Percentiles rank a stretch among this genome's conserved stretches.
These are phyloP conservation scores for Pseudomyrmex pallidus DNA, from an alignment of 1,140 invertebrate species.

Conservation along the genomic window DNA sequence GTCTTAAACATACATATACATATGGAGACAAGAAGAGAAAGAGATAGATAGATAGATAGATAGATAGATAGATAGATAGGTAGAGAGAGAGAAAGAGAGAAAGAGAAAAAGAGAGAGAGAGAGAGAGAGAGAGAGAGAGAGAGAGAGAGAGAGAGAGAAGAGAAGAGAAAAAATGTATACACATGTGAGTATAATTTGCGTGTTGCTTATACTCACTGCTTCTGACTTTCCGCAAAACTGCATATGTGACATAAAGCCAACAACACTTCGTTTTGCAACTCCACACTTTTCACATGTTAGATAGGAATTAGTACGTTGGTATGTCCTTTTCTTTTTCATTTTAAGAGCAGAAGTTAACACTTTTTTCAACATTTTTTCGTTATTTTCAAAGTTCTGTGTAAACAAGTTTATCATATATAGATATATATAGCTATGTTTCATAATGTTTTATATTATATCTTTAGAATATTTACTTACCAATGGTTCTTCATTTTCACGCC, in stretches of 20 bases:
- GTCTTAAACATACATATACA: no score
- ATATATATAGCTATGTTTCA: background rate
- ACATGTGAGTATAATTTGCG: no score
- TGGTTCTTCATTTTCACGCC: slow-evolving; percentile 81
- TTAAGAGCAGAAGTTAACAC: slow-evolving; percentile 76
- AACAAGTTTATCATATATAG: slow-evolving; percentile 16
- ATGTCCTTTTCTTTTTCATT: slow-evolving; percentile 71
- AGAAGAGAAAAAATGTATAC: no score
- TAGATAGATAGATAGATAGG: no score
- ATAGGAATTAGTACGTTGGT: slow-evolving; percentile 60
- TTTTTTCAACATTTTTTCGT: slow-evolving; percentile 77
- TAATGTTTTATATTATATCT: slow-evolving; percentile 36
- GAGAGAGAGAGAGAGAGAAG: no score
- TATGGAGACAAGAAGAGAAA: no score
- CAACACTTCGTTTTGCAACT: slow-evolving; percentile 84
- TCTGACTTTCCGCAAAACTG: slow-evolving; percentile 87
- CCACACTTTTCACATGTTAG: slow-evolving; percentile 87
- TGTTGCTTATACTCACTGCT: slow-evolving; percentile 79
- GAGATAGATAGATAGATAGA: no score
- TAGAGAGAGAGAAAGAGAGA: no score
- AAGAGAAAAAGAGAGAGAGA: no score
- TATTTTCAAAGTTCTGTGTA: slow-evolving; percentile 81
- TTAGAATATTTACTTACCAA: slow-evolving; percentile 74
- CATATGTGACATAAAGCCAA: slow-evolving; percentile 88
- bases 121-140: no score